phyloP scores from a whole-genome alignment of 2,797 vertebrate genomes.

The Ptychobarbus kaznakovi region DNA sequence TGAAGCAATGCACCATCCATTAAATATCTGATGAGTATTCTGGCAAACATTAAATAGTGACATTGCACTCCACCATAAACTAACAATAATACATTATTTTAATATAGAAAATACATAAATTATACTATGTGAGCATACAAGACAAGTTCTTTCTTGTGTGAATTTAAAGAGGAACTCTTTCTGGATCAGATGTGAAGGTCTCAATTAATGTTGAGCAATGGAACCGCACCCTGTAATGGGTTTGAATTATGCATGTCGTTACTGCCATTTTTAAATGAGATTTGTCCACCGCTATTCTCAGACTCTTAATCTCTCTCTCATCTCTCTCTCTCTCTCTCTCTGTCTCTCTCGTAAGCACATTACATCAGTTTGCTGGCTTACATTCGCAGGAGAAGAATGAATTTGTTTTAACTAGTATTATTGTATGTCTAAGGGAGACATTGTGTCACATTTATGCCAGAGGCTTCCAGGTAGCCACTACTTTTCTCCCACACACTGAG shows the following conservation, averaged over 20 bases:
- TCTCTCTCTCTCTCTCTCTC: conserved; percentile 21
- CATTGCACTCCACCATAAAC: not conserved
- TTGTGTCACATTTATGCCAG: conserved; percentile 21
- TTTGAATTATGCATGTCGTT: conserved; percentile 57
- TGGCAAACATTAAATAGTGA: conserved; percentile 19
- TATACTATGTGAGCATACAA: conserved; percentile 2
- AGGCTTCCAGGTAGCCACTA: conserved; percentile 29
- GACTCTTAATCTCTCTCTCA: conserved; percentile 31
- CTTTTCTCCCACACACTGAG: conserved; percentile 12
- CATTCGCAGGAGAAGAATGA: not conserved
- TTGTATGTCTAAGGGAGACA: conserved; percentile 9
- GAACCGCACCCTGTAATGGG: conserved; percentile 44
- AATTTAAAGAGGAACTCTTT: conserved; percentile 36
- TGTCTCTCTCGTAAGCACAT: conserved; percentile 11
- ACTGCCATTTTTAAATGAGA: conserved; percentile 56
- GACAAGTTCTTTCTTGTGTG: conserved; percentile 19
- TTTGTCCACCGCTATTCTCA: conserved; percentile 37
- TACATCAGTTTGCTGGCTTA: conserved; percentile 21
- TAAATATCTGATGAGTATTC: conserved; percentile 9
- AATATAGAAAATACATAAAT: conserved; percentile 9
- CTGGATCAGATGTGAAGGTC: conserved; percentile 53
- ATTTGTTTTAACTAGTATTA: conserved; percentile 33
- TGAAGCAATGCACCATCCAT: conserved; percentile 24
- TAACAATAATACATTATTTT: conserved; percentile 14
- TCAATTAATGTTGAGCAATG: conserved; percentile 54